Percentiles rank a stretch among this genome's conserved stretches.
Evolutionary conservation across 2,113 vertebrate species (phyloP).

Genomic region (Sclerurus mexicanus): DNA sequence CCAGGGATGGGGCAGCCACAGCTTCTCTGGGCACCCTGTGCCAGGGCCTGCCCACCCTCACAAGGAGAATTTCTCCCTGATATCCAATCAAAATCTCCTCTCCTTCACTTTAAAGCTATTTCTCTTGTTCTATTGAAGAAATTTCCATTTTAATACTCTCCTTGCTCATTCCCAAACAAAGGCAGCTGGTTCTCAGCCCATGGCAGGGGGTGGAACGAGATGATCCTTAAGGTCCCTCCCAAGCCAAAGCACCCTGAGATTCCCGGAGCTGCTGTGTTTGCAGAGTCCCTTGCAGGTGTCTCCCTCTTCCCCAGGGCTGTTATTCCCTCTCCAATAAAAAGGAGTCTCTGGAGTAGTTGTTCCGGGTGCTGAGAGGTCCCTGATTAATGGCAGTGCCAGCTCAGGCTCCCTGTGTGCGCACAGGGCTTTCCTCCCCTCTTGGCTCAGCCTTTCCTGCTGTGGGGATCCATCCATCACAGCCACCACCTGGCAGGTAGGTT

Average conservation of each 20-base stretch:
- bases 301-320: background rate
- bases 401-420: background rate
- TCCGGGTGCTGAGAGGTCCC: background rate
- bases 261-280: background rate
- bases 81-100: background rate
- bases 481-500: background rate
- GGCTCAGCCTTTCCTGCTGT: background rate
- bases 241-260: too few species aligned
- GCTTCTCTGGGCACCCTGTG: background rate
- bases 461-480: background rate
- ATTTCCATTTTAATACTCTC: background rate
- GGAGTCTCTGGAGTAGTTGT: background rate
- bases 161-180: background rate
- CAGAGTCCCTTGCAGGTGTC: background rate
- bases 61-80: background rate
- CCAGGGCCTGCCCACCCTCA: background rate
- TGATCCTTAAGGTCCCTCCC: background rate
- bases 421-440: background rate
- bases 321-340: background rate
- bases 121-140: background rate
- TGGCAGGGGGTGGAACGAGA: background rate
- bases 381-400: background rate
- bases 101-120: background rate
- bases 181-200: background rate
- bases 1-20: background rate